Conservation (phyloP, 2,113 vertebrate genomes). For the Mionectes macconnelli region DNA sequence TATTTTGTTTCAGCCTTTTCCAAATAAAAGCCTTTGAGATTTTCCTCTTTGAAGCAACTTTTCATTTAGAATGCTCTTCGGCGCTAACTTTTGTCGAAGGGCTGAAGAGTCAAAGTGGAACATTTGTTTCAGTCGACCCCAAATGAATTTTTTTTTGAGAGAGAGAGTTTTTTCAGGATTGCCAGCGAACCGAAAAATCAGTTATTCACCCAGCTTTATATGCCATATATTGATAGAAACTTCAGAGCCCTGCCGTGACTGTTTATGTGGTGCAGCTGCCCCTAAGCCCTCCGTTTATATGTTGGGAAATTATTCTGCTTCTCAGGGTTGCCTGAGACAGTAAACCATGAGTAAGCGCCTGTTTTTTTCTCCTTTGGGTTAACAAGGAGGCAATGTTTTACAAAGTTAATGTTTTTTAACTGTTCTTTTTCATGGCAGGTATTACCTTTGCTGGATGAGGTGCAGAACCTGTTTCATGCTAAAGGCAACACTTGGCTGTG, state of each 20-base stretch:
- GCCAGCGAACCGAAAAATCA: constrained; percentile 34
- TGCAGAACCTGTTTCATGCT: not conserved
- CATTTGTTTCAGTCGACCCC: not conserved
- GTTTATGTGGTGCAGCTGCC: constrained; percentile 15
- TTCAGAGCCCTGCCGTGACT: not conserved
- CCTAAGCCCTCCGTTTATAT: not conserved
- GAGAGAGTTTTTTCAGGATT: not conserved
- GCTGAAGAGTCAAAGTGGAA: not conserved
- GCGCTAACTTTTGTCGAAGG: not conserved
- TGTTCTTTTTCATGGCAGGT: not conserved
- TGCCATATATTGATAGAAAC: not conserved
- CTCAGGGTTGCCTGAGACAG: not conserved
- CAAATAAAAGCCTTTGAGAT: not conserved
- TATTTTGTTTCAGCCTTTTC: not conserved
- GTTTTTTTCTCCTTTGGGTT: not conserved
- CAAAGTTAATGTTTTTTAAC: not conserved
- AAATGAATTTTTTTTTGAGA: not conserved
- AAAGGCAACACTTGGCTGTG: not conserved
- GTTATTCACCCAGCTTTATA: constrained; percentile 45
- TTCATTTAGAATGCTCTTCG: not conserved
- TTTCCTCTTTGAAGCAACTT: not conserved
- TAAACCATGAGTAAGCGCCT: not conserved
- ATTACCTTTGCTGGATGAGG: not conserved
- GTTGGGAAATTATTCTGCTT: not conserved
- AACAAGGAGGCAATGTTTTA: not conserved